phyloP scores from a whole-genome alignment of 2,888 invertebrate genomes.

The Drosophila anomelani region DNA sequence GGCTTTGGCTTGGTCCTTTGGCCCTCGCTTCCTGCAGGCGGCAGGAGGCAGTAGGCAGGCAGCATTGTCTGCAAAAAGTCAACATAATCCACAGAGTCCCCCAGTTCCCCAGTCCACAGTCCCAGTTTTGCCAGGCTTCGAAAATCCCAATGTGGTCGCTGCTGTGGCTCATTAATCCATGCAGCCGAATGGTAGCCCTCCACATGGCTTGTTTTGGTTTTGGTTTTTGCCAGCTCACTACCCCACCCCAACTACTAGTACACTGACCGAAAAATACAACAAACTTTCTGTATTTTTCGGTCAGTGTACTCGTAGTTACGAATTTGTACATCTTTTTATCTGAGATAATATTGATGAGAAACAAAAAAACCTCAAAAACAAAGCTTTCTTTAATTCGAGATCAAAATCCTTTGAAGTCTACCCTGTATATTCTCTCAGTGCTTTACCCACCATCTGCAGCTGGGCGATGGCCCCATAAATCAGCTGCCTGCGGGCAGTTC shows the following conservation, averaged over 20 bases:
- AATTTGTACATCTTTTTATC: too few species aligned
- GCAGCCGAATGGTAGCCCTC: conserved; percentile 62
- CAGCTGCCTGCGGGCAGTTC: conserved; percentile 69
- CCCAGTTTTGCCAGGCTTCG: conserved; percentile 43
- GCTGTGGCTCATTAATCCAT: conserved; percentile 74
- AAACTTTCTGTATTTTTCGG: too few species aligned
- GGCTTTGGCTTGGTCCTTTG: conserved; percentile 4
- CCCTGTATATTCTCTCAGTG: neutral
- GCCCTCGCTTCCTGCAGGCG: conserved; percentile 19
- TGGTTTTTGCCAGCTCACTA: conserved; percentile 18
- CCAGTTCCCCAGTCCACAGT: conserved; percentile 2
- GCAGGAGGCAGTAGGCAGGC: neutral
- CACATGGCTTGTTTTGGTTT: conserved; percentile 55
- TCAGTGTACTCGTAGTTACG: too few species aligned
- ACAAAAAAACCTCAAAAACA: neutral
- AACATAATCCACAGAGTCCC: conserved; percentile 46
- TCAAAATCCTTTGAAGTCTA: neutral
- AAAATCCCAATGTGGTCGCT: conserved; percentile 71
- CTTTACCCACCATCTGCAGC: neutral
- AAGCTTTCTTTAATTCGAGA: neutral
- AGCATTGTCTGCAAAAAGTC: conserved; percentile 50
- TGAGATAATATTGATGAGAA: neutral
- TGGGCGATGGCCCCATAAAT: conserved; percentile 56
- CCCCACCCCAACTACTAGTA: conserved; percentile 12
- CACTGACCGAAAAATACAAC: neutral